These are phyloP conservation scores for Amiota mariae DNA, from an alignment of 2,888 invertebrate species.

Conservation along the genomic window DNA sequence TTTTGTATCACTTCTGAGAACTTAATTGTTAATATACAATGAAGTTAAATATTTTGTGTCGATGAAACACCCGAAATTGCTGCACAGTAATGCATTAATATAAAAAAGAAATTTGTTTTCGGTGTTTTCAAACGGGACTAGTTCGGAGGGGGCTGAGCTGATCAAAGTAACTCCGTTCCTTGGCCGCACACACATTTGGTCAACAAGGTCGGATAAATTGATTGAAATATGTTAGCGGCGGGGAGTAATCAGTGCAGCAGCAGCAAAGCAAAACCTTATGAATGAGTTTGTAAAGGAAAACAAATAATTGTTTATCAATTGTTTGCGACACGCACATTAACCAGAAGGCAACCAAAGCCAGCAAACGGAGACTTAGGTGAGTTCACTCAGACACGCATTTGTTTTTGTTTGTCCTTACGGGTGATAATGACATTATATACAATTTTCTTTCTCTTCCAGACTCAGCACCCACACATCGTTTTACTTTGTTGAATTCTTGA, in stretches of 20 bases:
- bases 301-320: slow-evolving; percentile 68
- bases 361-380: slow-evolving; percentile 20
- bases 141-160: neutral
- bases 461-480: slow-evolving; percentile 2
- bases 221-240: slow-evolving; percentile 5
- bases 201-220: slow-evolving; percentile 9
- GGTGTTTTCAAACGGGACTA: slow-evolving; percentile 45
- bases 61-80: slow-evolving; percentile 60
- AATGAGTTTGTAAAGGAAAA: slow-evolving; percentile 42
- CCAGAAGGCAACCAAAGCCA: slow-evolving; percentile 15
- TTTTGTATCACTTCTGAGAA: slow-evolving; percentile 54
- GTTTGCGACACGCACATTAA: slow-evolving; percentile 55
- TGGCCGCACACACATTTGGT: slow-evolving; percentile 45
- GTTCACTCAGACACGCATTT: slow-evolving; percentile 14
- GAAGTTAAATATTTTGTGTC: slow-evolving; percentile 36
- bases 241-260: slow-evolving; percentile 12
- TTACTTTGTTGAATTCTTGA: neutral
- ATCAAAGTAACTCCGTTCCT: slow-evolving; percentile 22
- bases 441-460: neutral
- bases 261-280: neutral
- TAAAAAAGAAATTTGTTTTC: slow-evolving; percentile 50
- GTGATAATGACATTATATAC: slow-evolving; percentile 64
- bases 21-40: slow-evolving; percentile 60
- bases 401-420: slow-evolving; percentile 45
- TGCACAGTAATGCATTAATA: slow-evolving; percentile 42